Conservation (phyloP, 1,140 invertebrate species). For the Aphidius gifuensis region DNA sequence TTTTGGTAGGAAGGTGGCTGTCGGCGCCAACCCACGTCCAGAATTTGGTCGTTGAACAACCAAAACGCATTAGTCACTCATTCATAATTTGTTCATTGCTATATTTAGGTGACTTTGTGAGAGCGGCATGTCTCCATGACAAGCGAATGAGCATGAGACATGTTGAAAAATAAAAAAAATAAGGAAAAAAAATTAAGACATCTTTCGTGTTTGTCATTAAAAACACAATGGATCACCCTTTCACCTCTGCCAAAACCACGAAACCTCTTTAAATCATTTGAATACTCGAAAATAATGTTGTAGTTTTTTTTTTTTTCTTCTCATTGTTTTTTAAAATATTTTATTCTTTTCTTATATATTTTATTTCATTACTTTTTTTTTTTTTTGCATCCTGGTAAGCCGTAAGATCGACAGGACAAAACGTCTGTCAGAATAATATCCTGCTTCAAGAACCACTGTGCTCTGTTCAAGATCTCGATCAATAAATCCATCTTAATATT, state of each 20-base stretch:
- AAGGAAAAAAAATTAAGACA: not conserved
- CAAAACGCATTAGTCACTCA: slow-evolving; percentile 39
- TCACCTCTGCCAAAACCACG: not conserved
- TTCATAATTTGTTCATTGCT: slow-evolving; percentile 44
- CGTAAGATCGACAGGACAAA: slow-evolving; percentile 13
- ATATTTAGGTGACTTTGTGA: slow-evolving; percentile 36
- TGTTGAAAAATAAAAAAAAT: not conserved
- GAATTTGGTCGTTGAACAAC: slow-evolving; percentile 21
- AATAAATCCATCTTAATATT: no score
- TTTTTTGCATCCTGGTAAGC: not conserved
- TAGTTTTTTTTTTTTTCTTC: no score
- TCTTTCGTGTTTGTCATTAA: not conserved
- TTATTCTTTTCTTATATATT: no score
- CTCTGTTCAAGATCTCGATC: no score
- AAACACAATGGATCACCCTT: not conserved
- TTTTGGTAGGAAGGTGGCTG: slow-evolving; percentile 21
- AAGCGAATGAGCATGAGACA: slow-evolving; percentile 7
- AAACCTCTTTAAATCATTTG: no score
- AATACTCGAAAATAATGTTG: no score
- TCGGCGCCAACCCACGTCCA: slow-evolving; percentile 14
- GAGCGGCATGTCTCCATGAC: slow-evolving; percentile 2
- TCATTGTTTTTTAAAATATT: no score
- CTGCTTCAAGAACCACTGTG: no score
- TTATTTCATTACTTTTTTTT: no score
- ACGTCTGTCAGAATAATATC: no score